phyloP scores from a whole-genome alignment of 2,888 invertebrate species.

The Tenthredo distinguenda region DNA sequence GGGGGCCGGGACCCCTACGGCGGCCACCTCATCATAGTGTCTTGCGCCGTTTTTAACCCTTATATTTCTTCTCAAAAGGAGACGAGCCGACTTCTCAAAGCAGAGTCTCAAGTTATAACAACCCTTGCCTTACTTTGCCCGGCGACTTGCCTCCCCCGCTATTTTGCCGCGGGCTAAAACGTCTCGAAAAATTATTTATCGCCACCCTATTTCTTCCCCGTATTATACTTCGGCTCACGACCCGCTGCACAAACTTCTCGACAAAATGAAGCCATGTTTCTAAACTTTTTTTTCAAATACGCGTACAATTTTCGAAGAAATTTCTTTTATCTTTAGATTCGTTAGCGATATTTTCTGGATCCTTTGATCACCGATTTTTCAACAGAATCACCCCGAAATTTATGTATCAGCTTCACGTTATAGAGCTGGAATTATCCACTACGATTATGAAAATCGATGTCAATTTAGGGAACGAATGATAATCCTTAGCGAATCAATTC shows the following conservation, averaged over 20 bases:
- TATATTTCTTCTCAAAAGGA: constrained; percentile 9
- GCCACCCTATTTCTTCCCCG: not conserved
- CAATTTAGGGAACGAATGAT: not conserved
- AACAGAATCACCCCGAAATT: not conserved
- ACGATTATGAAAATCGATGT: not conserved
- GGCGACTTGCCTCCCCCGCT: constrained; percentile 18
- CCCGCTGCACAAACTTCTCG: not conserved
- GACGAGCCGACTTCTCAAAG: constrained; percentile 11
- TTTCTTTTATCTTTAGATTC: not conserved
- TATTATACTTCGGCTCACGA: not conserved
- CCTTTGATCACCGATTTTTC: not conserved
- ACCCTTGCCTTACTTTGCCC: constrained; percentile 26
- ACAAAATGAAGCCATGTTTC: not conserved
- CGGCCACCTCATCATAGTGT: constrained; percentile 39
- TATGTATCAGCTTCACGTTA: not conserved
- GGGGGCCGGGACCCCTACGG: not conserved
- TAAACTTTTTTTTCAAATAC: not conserved
- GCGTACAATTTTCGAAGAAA: no score
- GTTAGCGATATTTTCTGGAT: no score
- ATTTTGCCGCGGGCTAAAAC: constrained; percentile 33
- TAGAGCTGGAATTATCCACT: not conserved
- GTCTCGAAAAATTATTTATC: constrained; percentile 36
- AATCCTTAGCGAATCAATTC: not conserved
- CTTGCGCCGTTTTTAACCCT: constrained; percentile 42
- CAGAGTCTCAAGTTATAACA: constrained; percentile 46